These are phyloP conservation scores for Coelinius sp. DNA, from an alignment of 2,888 invertebrate genomes.

Conservation along the genomic window DNA sequence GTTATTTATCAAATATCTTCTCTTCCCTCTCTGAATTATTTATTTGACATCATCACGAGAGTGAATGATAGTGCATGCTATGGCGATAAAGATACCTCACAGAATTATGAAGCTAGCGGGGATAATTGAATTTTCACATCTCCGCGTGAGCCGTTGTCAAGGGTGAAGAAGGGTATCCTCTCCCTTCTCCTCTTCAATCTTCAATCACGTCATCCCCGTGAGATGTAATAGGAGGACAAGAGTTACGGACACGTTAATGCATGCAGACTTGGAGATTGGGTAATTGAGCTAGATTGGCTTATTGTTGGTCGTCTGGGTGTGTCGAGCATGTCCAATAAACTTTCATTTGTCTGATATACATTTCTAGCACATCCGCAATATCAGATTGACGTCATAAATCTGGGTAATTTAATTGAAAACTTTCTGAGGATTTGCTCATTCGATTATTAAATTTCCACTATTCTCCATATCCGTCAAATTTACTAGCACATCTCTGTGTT, in stretches of 20 bases:
- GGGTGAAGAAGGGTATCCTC: neutral
- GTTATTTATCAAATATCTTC: no score
- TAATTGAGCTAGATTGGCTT: slow-evolving; percentile 38
- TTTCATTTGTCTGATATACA: neutral
- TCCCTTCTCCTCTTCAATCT: neutral
- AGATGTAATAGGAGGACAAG: neutral
- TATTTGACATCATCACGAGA: no score
- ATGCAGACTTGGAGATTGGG: slow-evolving; percentile 44
- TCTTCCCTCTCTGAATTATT: no score
- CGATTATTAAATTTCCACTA: slow-evolving; percentile 28
- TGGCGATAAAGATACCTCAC: slow-evolving; percentile 52
- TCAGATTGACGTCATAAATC: slow-evolving; percentile 30
- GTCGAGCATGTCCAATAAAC: neutral
- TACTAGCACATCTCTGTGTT: no score
- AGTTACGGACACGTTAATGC: slow-evolving; percentile 18
- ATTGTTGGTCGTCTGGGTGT: neutral
- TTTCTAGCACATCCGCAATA: neutral
- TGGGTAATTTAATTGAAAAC: neutral
- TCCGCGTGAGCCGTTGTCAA: slow-evolving; percentile 38
- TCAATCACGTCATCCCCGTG: slow-evolving; percentile 5
- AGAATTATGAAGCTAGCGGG: slow-evolving; percentile 52
- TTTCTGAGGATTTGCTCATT: slow-evolving; percentile 37
- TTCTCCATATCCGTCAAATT: no score
- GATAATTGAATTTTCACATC: slow-evolving; percentile 57
- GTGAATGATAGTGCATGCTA: no score